Base-by-base conservation (phyloP, 2,797 vertebrate genomes). In the Adrianichthys oophorus region DNA sequence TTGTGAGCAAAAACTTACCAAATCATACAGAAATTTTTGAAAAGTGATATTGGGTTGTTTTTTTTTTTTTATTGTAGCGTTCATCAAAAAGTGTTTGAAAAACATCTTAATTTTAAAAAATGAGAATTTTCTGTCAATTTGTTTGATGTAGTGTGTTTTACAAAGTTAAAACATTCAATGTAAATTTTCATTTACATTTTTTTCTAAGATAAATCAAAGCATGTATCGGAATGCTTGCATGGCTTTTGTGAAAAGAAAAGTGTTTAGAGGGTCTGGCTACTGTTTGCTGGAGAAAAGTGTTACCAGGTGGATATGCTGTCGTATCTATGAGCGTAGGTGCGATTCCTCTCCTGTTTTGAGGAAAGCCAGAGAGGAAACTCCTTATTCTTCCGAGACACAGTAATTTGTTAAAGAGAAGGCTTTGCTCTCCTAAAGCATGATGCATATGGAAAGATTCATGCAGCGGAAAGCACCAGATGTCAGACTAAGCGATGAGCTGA, bases 161-260 rank as follows among this genome's bases (percentile, higher is more conserved):
- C 3, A 32, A 10, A 8, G 32, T 32, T 32, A 32, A 32, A 8
- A 10, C 8, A 10, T 32, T 32, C 29, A 32, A 32, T 32, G 8
- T 32, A 3, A 12, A 12, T 12, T 12, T 32, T 12, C 1, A 26
- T 7, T 26, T 26, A 26, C 5, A 32, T 12, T 32, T 10, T 32
- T 12, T 10, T 12, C 32, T 3, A 32, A 32, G 32, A 32, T 3
- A 10, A 12, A 32, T 32, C 8, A 32, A 32, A 32, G 32, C 10
- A 43, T 61, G 75, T 14, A 62, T 42, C 61, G 55, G 57, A 29
- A 56, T 52, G 48, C 58, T 63, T 55, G 66, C 65, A 80, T 58
- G 67, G 70, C 51, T 59, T 67, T 71, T 73, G 56, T 76, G 43
- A 8, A 55, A 60, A 70, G 72, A 45, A 48, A 76, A 72, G 68